A percentile compares a stretch with the other conserved stretches of the same genome.
phyloP scores from a whole-genome alignment of 1,140 invertebrate species.

The Liolophura sinensis region DNA sequence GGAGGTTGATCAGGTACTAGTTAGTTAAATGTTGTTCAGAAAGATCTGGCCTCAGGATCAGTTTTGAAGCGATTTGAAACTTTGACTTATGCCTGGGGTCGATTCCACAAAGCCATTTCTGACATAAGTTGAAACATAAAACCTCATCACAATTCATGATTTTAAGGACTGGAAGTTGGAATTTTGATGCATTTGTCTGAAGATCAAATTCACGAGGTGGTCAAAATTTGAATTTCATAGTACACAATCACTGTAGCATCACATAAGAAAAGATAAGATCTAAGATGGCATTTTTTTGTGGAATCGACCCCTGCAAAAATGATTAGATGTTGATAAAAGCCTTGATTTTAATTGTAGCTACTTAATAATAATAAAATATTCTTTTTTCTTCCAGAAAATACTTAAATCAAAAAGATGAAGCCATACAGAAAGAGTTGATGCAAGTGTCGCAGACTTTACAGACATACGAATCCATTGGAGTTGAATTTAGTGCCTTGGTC shows the following conservation, averaged over 20 bases:
- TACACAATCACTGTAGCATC: neutral
- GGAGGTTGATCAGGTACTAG: too few species aligned
- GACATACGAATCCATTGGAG: slow-evolving; percentile 34
- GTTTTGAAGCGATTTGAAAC: too few species aligned
- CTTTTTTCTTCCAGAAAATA: slow-evolving; percentile 23
- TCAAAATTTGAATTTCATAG: neutral
- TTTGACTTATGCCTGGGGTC: too few species aligned
- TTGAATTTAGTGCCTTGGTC: slow-evolving; percentile 37
- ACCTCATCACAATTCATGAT: too few species aligned
- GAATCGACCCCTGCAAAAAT: neutral
- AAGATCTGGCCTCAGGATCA: too few species aligned
- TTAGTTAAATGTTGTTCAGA: too few species aligned
- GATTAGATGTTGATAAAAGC: slow-evolving; percentile 1
- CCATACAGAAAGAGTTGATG: slow-evolving; percentile 27
- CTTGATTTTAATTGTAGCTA: neutral
- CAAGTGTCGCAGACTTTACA: slow-evolving; percentile 23
- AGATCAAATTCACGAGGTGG: neutral
- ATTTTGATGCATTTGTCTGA: too few species aligned
- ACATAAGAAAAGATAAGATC: neutral
- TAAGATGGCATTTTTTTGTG: neutral
- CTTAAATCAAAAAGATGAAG: slow-evolving; percentile 21
- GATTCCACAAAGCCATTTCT: too few species aligned
- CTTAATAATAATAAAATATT: neutral
- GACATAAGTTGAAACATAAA: too few species aligned
- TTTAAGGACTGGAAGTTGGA: too few species aligned